Evolutionary conservation across 1,140 invertebrate genomes (phyloP).

Genomic region (Drosophila ercepeae): DNA sequence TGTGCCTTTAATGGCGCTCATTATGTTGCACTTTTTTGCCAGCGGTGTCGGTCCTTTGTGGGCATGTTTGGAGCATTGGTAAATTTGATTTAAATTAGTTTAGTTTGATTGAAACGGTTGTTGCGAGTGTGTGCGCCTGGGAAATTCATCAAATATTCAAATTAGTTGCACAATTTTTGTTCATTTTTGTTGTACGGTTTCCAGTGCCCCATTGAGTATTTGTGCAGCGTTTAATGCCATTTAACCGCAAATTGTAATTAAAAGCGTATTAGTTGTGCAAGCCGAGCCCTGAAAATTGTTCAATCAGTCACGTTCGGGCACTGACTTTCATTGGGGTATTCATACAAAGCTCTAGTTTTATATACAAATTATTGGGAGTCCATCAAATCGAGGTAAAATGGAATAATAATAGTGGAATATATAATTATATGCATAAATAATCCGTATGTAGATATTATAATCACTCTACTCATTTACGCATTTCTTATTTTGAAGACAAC

Average conservation of each 20-base stretch:
- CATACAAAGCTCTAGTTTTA: neutral
- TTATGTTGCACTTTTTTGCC: conserved; percentile 57
- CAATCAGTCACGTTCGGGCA: conserved; percentile 35
- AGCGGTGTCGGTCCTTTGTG: conserved; percentile 15
- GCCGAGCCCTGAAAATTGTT: conserved; percentile 13
- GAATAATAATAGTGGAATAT: no score
- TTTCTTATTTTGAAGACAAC: no score
- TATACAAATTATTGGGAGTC: neutral
- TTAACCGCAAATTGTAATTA: conserved; percentile 65
- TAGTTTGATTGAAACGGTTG: conserved; percentile 50
- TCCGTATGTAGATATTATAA: no score
- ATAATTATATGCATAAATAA: no score
- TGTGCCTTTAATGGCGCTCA: conserved; percentile 54
- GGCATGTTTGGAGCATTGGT: conserved; percentile 20
- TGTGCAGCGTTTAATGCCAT: conserved; percentile 26
- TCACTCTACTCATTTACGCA: no score
- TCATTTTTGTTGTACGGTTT: conserved; percentile 6
- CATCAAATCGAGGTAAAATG: neutral
- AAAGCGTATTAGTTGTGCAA: conserved; percentile 53
- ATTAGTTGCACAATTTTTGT: conserved; percentile 46
- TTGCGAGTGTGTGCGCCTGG: conserved; percentile 2
- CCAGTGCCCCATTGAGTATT: conserved; percentile 21
- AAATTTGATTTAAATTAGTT: conserved; percentile 69
- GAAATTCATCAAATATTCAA: conserved; percentile 54
- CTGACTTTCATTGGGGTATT: conserved; percentile 2